Conservation (phyloP, 1,140 invertebrate genomes). For the Pseudomyrmex gracilis region DNA sequence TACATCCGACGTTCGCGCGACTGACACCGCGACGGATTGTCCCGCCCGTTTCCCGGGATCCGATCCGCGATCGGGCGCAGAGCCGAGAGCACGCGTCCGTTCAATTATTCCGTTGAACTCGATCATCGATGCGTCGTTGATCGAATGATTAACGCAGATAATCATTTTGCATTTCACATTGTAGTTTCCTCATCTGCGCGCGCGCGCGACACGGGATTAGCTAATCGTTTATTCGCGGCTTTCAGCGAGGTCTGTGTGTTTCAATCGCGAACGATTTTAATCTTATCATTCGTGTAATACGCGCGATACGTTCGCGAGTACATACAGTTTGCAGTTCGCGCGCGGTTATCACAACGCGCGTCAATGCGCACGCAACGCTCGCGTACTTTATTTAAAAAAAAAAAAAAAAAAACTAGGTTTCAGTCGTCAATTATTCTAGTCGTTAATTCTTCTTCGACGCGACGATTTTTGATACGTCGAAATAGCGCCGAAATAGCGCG, state of each 20-base stretch:
- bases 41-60: conserved; percentile 25
- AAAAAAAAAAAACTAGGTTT: not conserved
- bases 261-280: conserved; percentile 18
- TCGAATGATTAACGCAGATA: conserved; percentile 42
- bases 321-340: no score
- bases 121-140: conserved; percentile 37
- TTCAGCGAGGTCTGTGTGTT: not conserved
- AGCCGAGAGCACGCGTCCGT: conserved; percentile 18
- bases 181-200: no score
- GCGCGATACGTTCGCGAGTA: not conserved
- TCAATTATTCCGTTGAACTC: conserved; percentile 49
- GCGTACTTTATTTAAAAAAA: not conserved
- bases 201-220: conserved; percentile 23
- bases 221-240: conserved; percentile 10
- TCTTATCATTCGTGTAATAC: conserved; percentile 17
- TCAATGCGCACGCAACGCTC: no score
- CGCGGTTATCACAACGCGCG: no score
- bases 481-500: not conserved
- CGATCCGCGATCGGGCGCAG: not conserved
- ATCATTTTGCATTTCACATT: conserved; percentile 32
- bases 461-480: not conserved
- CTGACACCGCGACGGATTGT: conserved; percentile 48
- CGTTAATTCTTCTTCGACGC: no score
- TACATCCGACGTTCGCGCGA: conserved; percentile 50
- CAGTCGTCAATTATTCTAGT: not conserved